Base-by-base conservation (phyloP, 2,797 vertebrate species). In the Eurystomus glaucurus region DNA sequence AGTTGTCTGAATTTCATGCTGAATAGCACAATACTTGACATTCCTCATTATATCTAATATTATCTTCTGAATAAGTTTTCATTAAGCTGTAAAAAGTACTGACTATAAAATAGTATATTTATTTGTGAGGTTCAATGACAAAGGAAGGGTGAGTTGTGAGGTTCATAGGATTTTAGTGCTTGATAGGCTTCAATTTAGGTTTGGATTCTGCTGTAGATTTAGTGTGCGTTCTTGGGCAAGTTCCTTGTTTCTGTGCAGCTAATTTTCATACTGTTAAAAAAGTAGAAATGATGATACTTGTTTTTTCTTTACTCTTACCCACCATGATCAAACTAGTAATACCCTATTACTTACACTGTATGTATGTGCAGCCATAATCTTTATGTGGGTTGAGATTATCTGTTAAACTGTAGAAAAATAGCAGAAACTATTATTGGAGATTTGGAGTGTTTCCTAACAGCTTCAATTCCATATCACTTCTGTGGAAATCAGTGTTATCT, bases 1-100 rank as follows among this genome's bases (percentile, higher is more conserved):
- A 91, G 39, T 80, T 97, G 26, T 43, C 57, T 89, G 64, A 62
- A 43, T 93, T 92, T 95, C 35, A 26, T 90, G 69, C 9, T 58
- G 46, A 10, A 51, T 23, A 75, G 21, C 29, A 46, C 14, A 61
- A 37, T 52, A 64, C 14, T 45, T 68, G 22, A 28, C 14, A 26
- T 80, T 74, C 26, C 29, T 81, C 14, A 48, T 75, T 65, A 16
- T 41, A 80, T 28, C 23, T 71, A 48, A 31, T 79, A 20, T 43
- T 77, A 33, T 60, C 31, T 81, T 94, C 37, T 58, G 28, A 80
- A 20, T 54, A 84, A 28, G 5, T 81, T 87, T 94, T 75, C 31
- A 52, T 66, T 87, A 18, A 70, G 19, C 15, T 71, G 41, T 58
- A 72, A 48, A 80, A 81, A 46, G 11, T 66, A 57, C 29, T n/a